Evolutionary conservation across 2,113 vertebrate species (phyloP).

Genomic region (Corythornis madagascariensis): DNA sequence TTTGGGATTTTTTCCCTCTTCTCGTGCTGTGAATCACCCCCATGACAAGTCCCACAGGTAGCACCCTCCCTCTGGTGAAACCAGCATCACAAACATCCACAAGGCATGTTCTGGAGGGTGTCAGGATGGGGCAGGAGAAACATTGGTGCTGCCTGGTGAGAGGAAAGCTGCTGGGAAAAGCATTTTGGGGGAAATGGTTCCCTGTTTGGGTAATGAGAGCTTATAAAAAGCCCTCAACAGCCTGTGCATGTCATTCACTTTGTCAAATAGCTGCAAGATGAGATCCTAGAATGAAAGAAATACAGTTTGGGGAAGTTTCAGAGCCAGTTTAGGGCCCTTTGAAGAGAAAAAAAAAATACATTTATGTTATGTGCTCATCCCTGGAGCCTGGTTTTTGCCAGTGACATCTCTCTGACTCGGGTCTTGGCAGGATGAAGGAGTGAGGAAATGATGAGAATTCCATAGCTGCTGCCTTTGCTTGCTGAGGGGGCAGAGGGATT

Average conservation of each 20-base stretch:
- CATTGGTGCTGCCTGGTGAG: constrained; percentile 24
- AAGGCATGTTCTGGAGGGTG: neutral
- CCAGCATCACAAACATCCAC: neutral
- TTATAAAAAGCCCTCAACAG: constrained; percentile 62
- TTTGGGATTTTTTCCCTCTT: neutral
- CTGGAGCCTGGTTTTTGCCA: constrained; percentile 21
- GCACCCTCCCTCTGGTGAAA: neutral
- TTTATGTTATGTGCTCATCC: constrained; percentile 38
- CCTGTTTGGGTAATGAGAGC: constrained; percentile 60
- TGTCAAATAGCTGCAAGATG: constrained; percentile 61
- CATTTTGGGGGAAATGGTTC: constrained; percentile 59
- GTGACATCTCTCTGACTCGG: constrained; percentile 56
- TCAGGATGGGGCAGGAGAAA: neutral
- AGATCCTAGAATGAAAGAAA: constrained; percentile 52
- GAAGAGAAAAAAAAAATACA: constrained; percentile 21
- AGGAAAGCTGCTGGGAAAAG: constrained; percentile 7
- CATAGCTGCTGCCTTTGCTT: constrained; percentile 49
- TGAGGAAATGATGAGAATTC: constrained; percentile 77
- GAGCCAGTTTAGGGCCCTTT: constrained; percentile 37
- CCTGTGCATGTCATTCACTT: constrained; percentile 59
- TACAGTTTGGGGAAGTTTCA: constrained; percentile 37
- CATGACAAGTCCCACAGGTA: constrained; percentile 36
- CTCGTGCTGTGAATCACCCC: neutral
- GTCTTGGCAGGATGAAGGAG: constrained; percentile 71
- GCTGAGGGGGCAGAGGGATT: constrained; percentile 38